Conservation (phyloP, 2,797 vertebrate genomes). For the Aldrovandia affinis region DNA sequence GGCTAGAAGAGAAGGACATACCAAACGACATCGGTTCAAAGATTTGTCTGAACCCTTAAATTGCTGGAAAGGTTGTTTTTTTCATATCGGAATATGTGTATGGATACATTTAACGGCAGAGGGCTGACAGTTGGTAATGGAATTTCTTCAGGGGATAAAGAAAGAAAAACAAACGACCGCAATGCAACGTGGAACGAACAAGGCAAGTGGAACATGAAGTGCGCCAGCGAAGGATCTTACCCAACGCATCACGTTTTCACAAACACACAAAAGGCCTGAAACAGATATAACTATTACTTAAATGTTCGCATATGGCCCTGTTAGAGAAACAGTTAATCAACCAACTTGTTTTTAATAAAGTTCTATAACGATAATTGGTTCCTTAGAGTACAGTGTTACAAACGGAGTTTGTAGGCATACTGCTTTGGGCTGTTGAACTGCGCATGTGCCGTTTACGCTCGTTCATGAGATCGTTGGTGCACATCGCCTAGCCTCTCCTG, state of each 20-base stretch:
- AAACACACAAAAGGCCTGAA: slow-evolving; percentile 17
- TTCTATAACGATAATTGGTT: not conserved
- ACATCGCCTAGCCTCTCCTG: not conserved
- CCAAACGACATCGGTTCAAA: not conserved
- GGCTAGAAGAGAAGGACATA: not conserved
- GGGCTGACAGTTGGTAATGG: not conserved
- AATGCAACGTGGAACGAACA: slow-evolving; percentile 62
- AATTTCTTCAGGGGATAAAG: slow-evolving; percentile 47
- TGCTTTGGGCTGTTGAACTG: not conserved
- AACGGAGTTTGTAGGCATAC: not conserved
- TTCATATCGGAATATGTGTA: not conserved
- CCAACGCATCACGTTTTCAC: not conserved
- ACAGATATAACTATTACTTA: slow-evolving; percentile 7
- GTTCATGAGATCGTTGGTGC: not conserved
- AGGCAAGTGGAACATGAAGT: slow-evolving; percentile 60
- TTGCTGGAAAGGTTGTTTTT: not conserved
- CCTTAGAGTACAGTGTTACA: not conserved
- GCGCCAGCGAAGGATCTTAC: slow-evolving; percentile 43
- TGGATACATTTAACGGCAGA: not conserved
- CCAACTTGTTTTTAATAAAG: not conserved
- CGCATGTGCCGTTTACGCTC: not conserved
- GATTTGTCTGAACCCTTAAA: not conserved
- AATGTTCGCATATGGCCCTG: not conserved
- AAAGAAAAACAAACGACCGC: slow-evolving; percentile 59
- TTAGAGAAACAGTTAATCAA: not conserved